Percentiles rank a stretch among this genome's conserved stretches.
phyloP scores from a whole-genome alignment of 2,888 invertebrate species.

The Lottia scabra region DNA sequence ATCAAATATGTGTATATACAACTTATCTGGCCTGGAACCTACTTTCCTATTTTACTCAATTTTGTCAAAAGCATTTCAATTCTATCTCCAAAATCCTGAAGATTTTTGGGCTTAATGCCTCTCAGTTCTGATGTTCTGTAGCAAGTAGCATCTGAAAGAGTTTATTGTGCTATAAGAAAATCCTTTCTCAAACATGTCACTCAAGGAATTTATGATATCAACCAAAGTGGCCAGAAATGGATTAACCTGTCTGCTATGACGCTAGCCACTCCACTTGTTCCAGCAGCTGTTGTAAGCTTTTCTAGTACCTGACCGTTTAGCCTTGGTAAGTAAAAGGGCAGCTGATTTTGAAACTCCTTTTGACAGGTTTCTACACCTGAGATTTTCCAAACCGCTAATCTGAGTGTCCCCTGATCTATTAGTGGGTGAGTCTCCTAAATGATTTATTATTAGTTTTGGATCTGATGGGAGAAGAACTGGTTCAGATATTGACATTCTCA shows the following conservation, averaged over 20 bases:
- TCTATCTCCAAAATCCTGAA: background rate
- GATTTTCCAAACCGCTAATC: constrained; percentile 16
- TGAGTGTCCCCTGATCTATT: background rate
- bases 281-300: constrained; percentile 21
- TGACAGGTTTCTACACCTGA: constrained; percentile 10
- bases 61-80: background rate
- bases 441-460: too few species aligned
- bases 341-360: constrained; percentile 13
- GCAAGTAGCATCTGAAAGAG: constrained; percentile 8
- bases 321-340: constrained; percentile 8
- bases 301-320: constrained; percentile 5
- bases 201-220: constrained; percentile 9
- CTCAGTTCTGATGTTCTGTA: constrained; percentile 14
- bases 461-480: too few species aligned
- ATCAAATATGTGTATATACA: constrained; percentile 8
- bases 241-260: constrained; percentile 15
- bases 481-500: too few species aligned
- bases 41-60: constrained; percentile 10
- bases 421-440: constrained; percentile 16
- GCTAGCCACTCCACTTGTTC: constrained; percentile 22
- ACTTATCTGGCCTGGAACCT: background rate
- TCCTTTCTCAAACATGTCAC: background rate
- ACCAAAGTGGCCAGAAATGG: constrained; percentile 21
- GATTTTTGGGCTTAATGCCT: background rate
- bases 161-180: background rate